Percentiles rank a stretch among this genome's conserved stretches.
These are phyloP conservation scores for Pogonomyrmex barbatus DNA, from an alignment of 1,140 invertebrate genomes.

Conservation along the genomic window DNA sequence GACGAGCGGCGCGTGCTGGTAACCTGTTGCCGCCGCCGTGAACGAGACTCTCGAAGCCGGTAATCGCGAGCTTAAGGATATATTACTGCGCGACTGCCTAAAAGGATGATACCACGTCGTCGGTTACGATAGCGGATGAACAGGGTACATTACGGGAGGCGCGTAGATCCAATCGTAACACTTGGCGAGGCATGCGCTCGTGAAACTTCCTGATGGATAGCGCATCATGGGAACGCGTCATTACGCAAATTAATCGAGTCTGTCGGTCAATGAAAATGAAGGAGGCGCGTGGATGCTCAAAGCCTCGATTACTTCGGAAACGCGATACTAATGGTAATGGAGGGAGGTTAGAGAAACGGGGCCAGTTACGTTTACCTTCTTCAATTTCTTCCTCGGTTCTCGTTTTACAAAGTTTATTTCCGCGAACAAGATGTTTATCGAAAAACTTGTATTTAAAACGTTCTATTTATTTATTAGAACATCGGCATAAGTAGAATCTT, in stretches of 20 bases:
- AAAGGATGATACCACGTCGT: constrained; percentile 30
- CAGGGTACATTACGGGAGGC: background rate
- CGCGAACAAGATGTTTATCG: constrained; percentile 32
- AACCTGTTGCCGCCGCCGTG: constrained; percentile 76
- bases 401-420: constrained; percentile 40
- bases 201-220: background rate
- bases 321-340: constrained; percentile 32
- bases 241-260: constrained; percentile 7
- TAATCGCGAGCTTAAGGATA: constrained; percentile 77
- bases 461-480: constrained; percentile 22
- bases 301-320: constrained; percentile 6
- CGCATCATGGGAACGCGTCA: background rate
- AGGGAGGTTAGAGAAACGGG: constrained; percentile 29
- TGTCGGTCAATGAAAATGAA: constrained; percentile 19
- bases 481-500: background rate
- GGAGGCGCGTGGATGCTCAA: background rate
- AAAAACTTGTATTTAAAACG: constrained; percentile 24
- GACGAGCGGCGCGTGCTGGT: constrained; percentile 73
- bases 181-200: background rate
- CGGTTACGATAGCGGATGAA: constrained; percentile 22
- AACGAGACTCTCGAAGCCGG: constrained; percentile 74
- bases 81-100: constrained; percentile 63
- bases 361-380: constrained; percentile 32
- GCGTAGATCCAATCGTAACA: background rate
- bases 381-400: constrained; percentile 28